These are phyloP conservation scores for Cyclopterus lumpus DNA, from an alignment of 2,797 vertebrate genomes.

Conservation along the genomic window DNA sequence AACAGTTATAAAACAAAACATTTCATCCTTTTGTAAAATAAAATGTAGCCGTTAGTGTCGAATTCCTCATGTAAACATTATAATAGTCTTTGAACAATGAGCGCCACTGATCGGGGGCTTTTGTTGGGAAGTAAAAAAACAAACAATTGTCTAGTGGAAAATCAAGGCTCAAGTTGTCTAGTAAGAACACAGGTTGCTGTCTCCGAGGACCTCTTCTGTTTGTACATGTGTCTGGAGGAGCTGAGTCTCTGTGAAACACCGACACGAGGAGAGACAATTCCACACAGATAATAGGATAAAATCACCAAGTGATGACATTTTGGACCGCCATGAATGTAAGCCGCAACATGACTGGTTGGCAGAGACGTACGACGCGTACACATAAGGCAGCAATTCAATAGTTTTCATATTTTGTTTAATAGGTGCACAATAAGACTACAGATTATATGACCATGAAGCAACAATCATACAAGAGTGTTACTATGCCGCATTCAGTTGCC, in stretches of 20 bases:
- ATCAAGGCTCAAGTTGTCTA: no score
- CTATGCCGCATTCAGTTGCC: constrained; percentile 29
- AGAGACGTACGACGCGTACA: neutral
- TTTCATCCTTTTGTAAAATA: neutral
- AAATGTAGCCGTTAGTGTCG: neutral
- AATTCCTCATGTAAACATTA: no score
- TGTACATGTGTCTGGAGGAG: neutral
- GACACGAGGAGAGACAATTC: no score
- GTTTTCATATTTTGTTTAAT: neutral
- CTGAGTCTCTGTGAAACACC: neutral
- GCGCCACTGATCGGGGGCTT: no score
- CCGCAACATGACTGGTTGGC: neutral
- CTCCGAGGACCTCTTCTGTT: no score
- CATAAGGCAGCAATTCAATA: neutral
- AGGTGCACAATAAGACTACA: neutral
- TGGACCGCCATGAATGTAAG: neutral
- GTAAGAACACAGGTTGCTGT: no score
- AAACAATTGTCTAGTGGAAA: no score
- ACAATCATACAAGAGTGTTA: constrained; percentile 11
- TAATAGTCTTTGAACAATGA: no score
- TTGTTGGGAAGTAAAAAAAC: no score
- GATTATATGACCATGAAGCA: constrained; percentile 1
- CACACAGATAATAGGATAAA: neutral
- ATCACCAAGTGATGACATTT: neutral
- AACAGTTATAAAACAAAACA: neutral